These are phyloP conservation scores for Tupaia chinensis DNA, from an alignment of 2,113 vertebrate species.

Conservation along the genomic window DNA sequence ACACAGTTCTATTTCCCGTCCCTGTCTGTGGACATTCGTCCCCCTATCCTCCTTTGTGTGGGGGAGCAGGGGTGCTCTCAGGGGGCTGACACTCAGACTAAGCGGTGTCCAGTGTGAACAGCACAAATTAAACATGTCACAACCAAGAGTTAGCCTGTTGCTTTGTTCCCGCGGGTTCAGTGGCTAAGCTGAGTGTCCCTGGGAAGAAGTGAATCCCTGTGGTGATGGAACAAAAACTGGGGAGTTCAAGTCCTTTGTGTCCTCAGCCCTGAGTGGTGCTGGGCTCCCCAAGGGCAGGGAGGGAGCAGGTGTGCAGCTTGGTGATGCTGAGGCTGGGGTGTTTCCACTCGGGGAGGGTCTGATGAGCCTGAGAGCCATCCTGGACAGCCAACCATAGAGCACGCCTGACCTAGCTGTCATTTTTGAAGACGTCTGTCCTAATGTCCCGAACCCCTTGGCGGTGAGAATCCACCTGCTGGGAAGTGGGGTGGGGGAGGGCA, in stretches of 20 bases:
- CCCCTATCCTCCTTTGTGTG: background rate
- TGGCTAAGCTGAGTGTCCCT: background rate
- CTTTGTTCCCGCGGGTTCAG: background rate
- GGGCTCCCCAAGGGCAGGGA: background rate
- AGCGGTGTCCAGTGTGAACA: background rate
- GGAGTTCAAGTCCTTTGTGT: background rate
- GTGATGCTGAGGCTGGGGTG: background rate
- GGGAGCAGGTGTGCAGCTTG: too few species aligned
- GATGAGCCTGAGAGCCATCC: accelerated
- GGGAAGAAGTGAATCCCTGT: accelerated
- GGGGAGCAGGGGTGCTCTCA: background rate
- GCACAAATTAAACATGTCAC: slow-evolving; percentile 59
- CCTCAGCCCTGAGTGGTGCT: background rate
- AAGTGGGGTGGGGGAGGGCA: accelerated
- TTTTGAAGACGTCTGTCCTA: background rate
- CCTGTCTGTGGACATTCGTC: background rate
- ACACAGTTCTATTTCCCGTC: background rate
- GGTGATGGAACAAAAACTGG: accelerated
- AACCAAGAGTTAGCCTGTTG: background rate
- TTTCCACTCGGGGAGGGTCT: background rate
- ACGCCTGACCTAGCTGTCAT: background rate
- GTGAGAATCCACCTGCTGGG: background rate
- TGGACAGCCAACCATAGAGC: background rate
- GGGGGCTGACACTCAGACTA: background rate
- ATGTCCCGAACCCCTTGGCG: background rate